Evolutionary conservation across 1,140 invertebrate species (phyloP).

Genomic region (Aphelenchoides avenae): DNA sequence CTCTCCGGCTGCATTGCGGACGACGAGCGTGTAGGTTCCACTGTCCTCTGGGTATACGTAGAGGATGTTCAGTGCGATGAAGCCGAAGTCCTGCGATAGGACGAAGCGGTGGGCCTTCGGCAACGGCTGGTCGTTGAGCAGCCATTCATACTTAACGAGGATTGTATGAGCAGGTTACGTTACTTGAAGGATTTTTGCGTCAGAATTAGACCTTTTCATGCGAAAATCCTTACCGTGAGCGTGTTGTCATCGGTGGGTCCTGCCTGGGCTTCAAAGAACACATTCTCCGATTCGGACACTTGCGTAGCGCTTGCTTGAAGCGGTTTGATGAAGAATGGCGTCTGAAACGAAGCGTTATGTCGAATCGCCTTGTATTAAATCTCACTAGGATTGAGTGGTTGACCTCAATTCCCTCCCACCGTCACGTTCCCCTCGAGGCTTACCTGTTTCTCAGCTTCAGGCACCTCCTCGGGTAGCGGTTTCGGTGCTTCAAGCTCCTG

Average conservation of each 20-base stretch:
- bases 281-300: constrained; percentile 80
- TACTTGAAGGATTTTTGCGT: constrained; percentile 13
- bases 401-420: no score
- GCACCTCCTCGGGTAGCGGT: constrained; percentile 69
- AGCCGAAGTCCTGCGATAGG: constrained; percentile 79
- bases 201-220: background rate
- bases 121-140: constrained; percentile 54
- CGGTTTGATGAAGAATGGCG: constrained; percentile 52
- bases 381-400: no score
- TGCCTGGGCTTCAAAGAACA: constrained; percentile 85
- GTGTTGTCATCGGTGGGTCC: constrained; percentile 82
- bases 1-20: constrained; percentile 63
- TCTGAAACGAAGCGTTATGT: constrained; percentile 42
- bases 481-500: constrained; percentile 77
- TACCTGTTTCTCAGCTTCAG: constrained; percentile 45
- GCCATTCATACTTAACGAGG: constrained; percentile 53
- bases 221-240: constrained; percentile 80
- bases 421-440: no score
- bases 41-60: constrained; percentile 86
- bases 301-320: constrained; percentile 37
- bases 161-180: constrained; percentile 7
- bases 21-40: constrained; percentile 62
- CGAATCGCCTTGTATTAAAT: no score
- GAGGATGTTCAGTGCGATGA: constrained; percentile 85
- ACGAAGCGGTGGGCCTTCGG: constrained; percentile 54